Percentiles rank a stretch among this genome's conserved stretches.
These are phyloP conservation scores for Cephus pulcher DNA, from an alignment of 2,888 invertebrate genomes.

Conservation along the genomic window DNA sequence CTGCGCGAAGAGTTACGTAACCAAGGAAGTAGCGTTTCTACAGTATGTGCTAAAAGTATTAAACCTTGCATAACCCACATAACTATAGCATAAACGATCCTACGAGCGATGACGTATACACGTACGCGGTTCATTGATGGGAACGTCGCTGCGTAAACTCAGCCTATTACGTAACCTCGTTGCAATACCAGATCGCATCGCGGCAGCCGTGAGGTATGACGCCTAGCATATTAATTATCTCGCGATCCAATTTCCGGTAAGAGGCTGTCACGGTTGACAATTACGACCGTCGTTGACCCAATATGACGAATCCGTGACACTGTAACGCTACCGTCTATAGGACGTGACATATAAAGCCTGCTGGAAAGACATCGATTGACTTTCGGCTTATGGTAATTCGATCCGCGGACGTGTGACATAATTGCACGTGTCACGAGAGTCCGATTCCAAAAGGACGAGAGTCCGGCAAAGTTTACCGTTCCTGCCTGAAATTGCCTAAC, in stretches of 20 bases:
- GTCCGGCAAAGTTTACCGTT: background rate
- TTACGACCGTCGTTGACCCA: background rate
- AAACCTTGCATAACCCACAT: background rate
- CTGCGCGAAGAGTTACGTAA: background rate
- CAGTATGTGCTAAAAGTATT: background rate
- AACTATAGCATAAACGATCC: background rate
- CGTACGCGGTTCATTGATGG: background rate
- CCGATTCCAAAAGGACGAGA: background rate
- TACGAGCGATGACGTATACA: background rate
- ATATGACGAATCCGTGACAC: background rate
- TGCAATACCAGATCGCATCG: background rate
- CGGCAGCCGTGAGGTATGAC: background rate
- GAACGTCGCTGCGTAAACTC: background rate
- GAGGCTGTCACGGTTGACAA: background rate
- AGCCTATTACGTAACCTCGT: background rate
- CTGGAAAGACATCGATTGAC: background rate
- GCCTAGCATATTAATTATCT: background rate
- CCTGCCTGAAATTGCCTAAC: background rate
- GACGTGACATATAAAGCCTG: background rate
- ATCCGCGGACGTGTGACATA: background rate
- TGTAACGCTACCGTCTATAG: background rate
- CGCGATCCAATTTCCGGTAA: slow-evolving; percentile 6
- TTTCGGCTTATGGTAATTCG: background rate
- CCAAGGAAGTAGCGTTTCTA: background rate
- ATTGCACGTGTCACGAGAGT: background rate